Evolutionary conservation across 2,797 vertebrate species (phyloP).

Genomic region (Danio kyathit): DNA sequence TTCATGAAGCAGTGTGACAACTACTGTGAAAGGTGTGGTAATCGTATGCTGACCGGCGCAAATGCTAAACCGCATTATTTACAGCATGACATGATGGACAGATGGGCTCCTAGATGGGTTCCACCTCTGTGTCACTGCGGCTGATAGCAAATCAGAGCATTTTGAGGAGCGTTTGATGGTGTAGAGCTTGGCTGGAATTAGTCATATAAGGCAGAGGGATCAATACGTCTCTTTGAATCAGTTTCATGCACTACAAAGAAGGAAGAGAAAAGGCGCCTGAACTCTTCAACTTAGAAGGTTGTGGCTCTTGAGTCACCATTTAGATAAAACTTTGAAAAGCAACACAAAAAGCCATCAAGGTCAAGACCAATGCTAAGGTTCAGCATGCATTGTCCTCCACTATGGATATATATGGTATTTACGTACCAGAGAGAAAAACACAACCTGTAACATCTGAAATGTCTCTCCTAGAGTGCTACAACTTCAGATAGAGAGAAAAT

Average conservation of each 20-base stretch:
- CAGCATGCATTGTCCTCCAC: not conserved
- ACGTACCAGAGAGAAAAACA: not conserved
- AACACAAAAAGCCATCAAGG: slow-evolving; percentile 26
- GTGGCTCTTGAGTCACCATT: slow-evolving; percentile 9
- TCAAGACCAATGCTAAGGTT: slow-evolving; percentile 4
- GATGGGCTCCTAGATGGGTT: slow-evolving; percentile 16
- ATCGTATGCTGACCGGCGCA: not conserved
- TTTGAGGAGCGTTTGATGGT: slow-evolving; percentile 28
- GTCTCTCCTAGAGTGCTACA: not conserved
- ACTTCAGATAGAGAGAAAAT: not conserved
- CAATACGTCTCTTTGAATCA: slow-evolving; percentile 40
- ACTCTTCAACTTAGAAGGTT: slow-evolving; percentile 25
- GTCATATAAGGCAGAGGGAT: slow-evolving; percentile 32
- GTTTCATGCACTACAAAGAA: slow-evolving; percentile 36
- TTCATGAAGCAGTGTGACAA: slow-evolving; percentile 17
- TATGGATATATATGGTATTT: not conserved
- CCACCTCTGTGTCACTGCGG: slow-evolving; percentile 27
- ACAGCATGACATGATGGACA: slow-evolving; percentile 38
- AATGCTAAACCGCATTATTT: slow-evolving; percentile 32
- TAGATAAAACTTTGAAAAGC: not conserved
- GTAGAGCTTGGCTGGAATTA: slow-evolving; percentile 42
- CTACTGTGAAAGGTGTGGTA: slow-evolving; percentile 30
- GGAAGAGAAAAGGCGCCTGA: not conserved
- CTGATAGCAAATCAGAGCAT: slow-evolving; percentile 32
- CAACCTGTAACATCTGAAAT: not conserved